Conservation (phyloP, 2,888 invertebrate species). For the Tridacna crocea region DNA sequence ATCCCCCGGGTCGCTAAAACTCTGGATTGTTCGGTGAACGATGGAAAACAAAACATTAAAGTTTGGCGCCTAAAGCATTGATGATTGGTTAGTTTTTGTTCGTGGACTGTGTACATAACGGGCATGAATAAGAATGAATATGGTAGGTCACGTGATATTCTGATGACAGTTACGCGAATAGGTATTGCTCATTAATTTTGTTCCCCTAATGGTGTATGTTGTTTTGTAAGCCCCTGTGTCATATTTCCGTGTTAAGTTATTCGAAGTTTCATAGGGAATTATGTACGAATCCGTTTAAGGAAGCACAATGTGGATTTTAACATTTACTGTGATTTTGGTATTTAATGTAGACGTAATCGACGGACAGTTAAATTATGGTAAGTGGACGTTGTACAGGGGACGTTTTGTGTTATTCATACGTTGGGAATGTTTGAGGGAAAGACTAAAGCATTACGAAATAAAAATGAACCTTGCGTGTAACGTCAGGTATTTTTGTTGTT, state of each 20-base stretch:
- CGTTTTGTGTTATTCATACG: not conserved
- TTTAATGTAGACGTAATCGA: slow-evolving; percentile 12
- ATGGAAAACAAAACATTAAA: too few relatives aligned
- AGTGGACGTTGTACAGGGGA: not conserved
- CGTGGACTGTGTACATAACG: not conserved
- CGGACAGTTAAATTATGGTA: slow-evolving; percentile 30
- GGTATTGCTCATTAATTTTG: slow-evolving; percentile 5
- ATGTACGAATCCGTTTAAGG: not conserved
- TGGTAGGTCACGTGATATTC: slow-evolving; percentile 22
- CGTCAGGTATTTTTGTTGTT: too few relatives aligned
- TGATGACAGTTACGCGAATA: slow-evolving; percentile 30
- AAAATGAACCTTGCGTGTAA: not conserved
- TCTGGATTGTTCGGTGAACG: too few relatives aligned
- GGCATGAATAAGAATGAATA: too few relatives aligned
- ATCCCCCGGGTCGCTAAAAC: too few relatives aligned
- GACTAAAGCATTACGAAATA: not conserved
- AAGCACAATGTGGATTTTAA: slow-evolving; percentile 16
- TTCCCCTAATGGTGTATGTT: not conserved
- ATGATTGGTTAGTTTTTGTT: slow-evolving; percentile 4
- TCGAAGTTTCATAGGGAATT: slow-evolving; percentile 10
- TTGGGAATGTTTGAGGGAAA: not conserved
- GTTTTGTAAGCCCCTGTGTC: slow-evolving; percentile 6
- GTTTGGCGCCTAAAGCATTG: too few relatives aligned
- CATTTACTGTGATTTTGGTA: not conserved
- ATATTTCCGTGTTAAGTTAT: not conserved